Conservation (phyloP, 2,113 vertebrate species). For the Apus apus region DNA sequence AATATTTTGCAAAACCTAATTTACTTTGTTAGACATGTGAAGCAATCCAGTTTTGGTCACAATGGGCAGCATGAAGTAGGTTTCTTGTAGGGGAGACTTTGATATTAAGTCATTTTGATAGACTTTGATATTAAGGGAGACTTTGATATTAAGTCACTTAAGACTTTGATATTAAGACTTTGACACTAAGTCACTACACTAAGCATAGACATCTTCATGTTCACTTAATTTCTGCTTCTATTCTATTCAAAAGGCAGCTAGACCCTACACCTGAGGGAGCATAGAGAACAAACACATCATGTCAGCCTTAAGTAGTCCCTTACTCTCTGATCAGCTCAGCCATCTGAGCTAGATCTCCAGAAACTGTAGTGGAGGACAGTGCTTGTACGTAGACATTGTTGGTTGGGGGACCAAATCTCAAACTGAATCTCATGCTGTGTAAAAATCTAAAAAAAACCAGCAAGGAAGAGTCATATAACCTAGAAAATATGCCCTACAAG, state of each 20-base stretch:
- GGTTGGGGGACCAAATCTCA: no score
- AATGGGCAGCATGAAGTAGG: neutral
- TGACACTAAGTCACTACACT: neutral
- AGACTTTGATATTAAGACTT: neutral
- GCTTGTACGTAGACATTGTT: no score
- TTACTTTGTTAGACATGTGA: rapidly evolving
- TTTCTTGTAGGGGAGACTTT: neutral
- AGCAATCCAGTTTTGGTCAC: neutral
- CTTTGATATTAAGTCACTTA: neutral
- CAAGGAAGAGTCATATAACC: no score
- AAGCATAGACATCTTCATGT: neutral
- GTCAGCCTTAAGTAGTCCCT: neutral
- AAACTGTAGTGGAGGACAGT: neutral
- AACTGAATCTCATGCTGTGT: no score
- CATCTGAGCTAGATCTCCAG: neutral
- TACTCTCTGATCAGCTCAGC: neutral
- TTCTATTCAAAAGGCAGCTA: neutral
- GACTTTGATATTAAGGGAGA: neutral
- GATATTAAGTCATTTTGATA: neutral
- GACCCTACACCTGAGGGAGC: neutral
- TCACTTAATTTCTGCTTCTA: neutral
- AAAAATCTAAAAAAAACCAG: no score
- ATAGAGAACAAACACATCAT: neutral
- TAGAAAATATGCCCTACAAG: no score
- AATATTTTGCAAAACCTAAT: neutral